Percentiles rank a stretch among this genome's conserved stretches.
Conservation (phyloP, 2,888 invertebrate species). For the Hyppa rectilinea region DNA sequence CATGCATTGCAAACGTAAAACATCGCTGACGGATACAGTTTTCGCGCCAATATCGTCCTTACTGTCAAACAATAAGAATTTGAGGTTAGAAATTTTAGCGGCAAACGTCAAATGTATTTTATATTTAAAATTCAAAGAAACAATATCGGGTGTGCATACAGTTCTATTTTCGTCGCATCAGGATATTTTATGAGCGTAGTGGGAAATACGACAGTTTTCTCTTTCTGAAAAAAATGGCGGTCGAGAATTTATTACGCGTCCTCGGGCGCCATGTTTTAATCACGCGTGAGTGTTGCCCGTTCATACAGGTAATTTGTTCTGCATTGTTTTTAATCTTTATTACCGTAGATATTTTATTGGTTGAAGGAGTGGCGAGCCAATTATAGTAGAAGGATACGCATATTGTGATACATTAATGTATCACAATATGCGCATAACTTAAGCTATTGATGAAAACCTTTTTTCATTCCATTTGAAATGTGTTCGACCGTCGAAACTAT, state of each 20-base stretch:
- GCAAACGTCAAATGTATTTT: slow-evolving; percentile 59
- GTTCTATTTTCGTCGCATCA: slow-evolving; percentile 79
- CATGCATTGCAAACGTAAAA: slow-evolving; percentile 69
- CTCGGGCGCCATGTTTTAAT: slow-evolving; percentile 79
- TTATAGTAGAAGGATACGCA: slow-evolving; percentile 36
- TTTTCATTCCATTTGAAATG: no score
- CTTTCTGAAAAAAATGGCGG: slow-evolving; percentile 76
- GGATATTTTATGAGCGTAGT: slow-evolving; percentile 85
- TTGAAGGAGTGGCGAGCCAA: slow-evolving; percentile 52
- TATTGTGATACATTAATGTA: slow-evolving; percentile 10
- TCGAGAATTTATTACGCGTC: slow-evolving; percentile 78
- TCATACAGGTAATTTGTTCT: slow-evolving; percentile 72
- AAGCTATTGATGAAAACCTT: background rate
- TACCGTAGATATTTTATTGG: slow-evolving; percentile 58
- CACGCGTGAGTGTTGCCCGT: slow-evolving; percentile 75
- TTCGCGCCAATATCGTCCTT: slow-evolving; percentile 71
- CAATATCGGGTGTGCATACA: slow-evolving; percentile 88
- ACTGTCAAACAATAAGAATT: slow-evolving; percentile 67
- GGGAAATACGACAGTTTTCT: slow-evolving; percentile 86
- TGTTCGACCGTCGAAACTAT: background rate
- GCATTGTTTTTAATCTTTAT: slow-evolving; percentile 61
- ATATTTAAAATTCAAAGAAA: slow-evolving; percentile 89
- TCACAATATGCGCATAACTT: slow-evolving; percentile 1
- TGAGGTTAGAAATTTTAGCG: slow-evolving; percentile 65
- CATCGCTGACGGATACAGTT: slow-evolving; percentile 46